These are phyloP conservation scores for Andrena hattorfiana DNA, from an alignment of 2,888 invertebrate genomes.

Conservation along the genomic window DNA sequence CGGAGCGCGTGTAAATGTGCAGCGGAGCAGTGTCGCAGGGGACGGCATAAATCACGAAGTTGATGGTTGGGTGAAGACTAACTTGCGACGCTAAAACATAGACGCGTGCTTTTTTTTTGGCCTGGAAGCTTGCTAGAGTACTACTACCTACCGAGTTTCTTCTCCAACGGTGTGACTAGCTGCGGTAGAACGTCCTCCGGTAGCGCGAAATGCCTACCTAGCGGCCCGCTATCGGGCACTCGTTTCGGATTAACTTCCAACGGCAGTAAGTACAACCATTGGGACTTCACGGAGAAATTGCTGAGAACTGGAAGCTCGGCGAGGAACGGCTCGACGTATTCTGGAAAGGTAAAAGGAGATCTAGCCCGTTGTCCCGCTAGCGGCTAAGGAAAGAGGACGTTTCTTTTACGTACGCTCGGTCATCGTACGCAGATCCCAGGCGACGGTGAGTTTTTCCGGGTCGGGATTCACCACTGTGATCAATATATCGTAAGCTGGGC, in stretches of 20 bases:
- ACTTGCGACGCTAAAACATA: constrained; percentile 89
- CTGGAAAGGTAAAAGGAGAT: constrained; percentile 85
- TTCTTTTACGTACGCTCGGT: constrained; percentile 87
- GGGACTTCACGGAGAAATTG: constrained; percentile 94
- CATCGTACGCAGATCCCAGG: constrained; percentile 90
- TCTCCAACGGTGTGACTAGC: constrained; percentile 94
- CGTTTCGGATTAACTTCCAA: constrained; percentile 91
- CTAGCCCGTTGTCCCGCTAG: no score
- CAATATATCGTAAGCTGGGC: constrained; percentile 91
- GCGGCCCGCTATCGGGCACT: constrained; percentile 85
- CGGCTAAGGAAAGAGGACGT: no score
- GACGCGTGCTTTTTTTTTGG: not conserved
- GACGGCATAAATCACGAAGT: constrained; percentile 93
- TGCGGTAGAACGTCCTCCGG: constrained; percentile 91
- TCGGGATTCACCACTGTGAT: constrained; percentile 94
- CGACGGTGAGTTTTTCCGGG: constrained; percentile 89
- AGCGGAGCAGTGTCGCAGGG: constrained; percentile 91
- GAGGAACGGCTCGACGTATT: constrained; percentile 92
- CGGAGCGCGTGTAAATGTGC: constrained; percentile 87
- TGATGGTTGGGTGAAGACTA: constrained; percentile 92
- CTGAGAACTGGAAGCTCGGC: constrained; percentile 90
- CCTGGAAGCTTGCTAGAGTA: not conserved
- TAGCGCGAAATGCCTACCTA: constrained; percentile 88
- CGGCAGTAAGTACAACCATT: constrained; percentile 94
- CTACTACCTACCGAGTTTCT: constrained; percentile 87